Evolutionary conservation across 2,888 invertebrate species (phyloP), one percentile per base, ranked within the genome.

Genomic region (Orthosia incerta): DNA sequence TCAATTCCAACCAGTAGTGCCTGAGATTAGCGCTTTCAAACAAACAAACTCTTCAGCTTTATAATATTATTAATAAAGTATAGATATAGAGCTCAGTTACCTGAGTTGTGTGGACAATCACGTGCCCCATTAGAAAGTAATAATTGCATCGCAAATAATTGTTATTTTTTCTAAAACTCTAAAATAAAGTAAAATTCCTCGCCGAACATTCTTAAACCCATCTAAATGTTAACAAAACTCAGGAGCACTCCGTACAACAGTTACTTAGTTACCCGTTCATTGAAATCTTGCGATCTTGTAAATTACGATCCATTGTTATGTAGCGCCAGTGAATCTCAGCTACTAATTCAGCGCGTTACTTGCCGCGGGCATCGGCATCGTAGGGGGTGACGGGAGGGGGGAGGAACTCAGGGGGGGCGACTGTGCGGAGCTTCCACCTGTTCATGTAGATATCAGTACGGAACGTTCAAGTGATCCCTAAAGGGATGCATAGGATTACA

Each of bases 251-350:
- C 18, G 56, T 20, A 39, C 9, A 39, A 0, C 39, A 31, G 53
- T 61, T 57, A n/a, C 11, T 46, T 55, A 50, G 53, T n/a, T 18
- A 39, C 23, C 31, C 53, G 20, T 62, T 56, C 57, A 60, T 56
- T 20, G 56, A 51, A 77, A 80, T 79, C 82, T 51, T 53, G 26
- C 53, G 50, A 65, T 65, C 53, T 78, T 68, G 64, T 65, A 67
- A 68, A 72, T 68, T 78, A 80, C 79, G 59, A 64, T 46, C 79
- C 72, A 80, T 82, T 80, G 71, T 82, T 56, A 60, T 59, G 46
- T 68, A 80, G 68, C 64, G 46, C 48, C 60, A 64, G 20, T 57
- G 66, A 82, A 76, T 79, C 82, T 76, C 66, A 55, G 76, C 77
- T 59, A 46, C 67, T 71, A 70, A 70, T 71, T 53, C 57, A 62